Evolutionary conservation across 2,888 invertebrate species (phyloP), one percentile per base, ranked within the genome.

Genomic region (Serrognathus titanus): DNA sequence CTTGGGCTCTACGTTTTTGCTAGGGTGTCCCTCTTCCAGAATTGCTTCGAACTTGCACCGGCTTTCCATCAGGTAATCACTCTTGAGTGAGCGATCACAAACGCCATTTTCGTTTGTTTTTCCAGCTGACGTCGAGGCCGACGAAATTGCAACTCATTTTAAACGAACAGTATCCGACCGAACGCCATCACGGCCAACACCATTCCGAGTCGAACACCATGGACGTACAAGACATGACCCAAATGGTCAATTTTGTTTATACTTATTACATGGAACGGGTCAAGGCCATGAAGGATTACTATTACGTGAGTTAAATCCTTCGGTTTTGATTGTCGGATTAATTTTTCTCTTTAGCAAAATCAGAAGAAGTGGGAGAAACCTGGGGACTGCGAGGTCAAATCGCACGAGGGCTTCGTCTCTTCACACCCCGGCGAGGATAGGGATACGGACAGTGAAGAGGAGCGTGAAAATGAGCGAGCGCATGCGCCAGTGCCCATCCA

Each of bases 1-100:
- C 86, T 99, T 16, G 99, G 99, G 0, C 83, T 99, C 0, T 99
- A 98, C 75, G 87, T 99, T 35, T 97, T 99, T 78, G 98, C 94
- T 0, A 81, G 98, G 49, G 93, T 93, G 1, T 84, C 89, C 2
- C 82, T 99, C 47, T 99, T 99, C 80, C 86, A 91, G 72, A 97
- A 97, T 79, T 99, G 99, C 77, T 94, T 94, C 71, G 99, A 99
- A 77, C 81, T 99, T 35, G 93, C 94, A 39, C 96, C 97, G 5
- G 95, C 97, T 0, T 98, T 99, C 75, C 89, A 92, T 75, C 87
- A 94, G 79, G 90, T 91, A 75, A 50, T 38, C 38, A 11, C 6
- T 13, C 9, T 53, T 31, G 24, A 0, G 24, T 3, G 3, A 1
- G 24, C 4, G 6, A 9, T 40, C 8, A 5, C 40, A 40, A 40